These are phyloP conservation scores for Eulacestoma nigropectus DNA, from an alignment of 2,113 vertebrate genomes.

Conservation along the genomic window DNA sequence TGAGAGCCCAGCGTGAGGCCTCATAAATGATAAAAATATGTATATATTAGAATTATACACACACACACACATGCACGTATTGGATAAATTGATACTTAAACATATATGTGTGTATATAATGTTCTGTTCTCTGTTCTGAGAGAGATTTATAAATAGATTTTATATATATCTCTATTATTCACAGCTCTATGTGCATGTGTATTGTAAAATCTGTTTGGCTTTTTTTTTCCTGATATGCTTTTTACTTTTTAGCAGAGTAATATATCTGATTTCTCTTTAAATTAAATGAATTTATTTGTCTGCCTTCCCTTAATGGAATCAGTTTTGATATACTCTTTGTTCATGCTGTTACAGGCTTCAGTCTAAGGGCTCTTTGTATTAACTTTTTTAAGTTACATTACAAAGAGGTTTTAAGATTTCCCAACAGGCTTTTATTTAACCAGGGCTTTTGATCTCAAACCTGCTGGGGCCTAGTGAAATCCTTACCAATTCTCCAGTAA, in stretches of 20 bases:
- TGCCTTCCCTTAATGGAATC: conserved; percentile 74
- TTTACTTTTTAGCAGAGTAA: conserved; percentile 34
- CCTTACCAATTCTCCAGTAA: conserved; percentile 80
- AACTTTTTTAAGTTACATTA: conserved; percentile 85
- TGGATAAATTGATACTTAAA: conserved; percentile 35
- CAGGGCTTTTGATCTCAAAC: conserved; percentile 82
- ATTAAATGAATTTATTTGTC: conserved; percentile 75
- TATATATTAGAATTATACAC: conserved; percentile 20
- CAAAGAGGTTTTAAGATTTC: conserved; percentile 85
- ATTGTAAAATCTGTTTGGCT: neutral
- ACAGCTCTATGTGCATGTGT: neutral
- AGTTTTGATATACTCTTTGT: conserved; percentile 82
- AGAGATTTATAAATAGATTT: conserved; percentile 26
- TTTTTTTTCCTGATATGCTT: neutral
- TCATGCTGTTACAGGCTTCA: conserved; percentile 72
- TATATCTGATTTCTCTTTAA: conserved; percentile 73
- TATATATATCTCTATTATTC: conserved; percentile 17
- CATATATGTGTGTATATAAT: conserved; percentile 2
- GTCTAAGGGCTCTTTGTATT: conserved; percentile 80
- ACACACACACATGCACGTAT: neutral
- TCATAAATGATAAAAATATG: conserved; percentile 57
- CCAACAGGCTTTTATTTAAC: conserved; percentile 83
- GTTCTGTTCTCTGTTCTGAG: conserved; percentile 1
- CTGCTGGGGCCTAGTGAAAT: conserved; percentile 81
- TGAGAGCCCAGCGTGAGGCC: conserved; percentile 35